Conservation (phyloP, 2,888 invertebrate genomes). For the Hypolimnas misippus region DNA sequence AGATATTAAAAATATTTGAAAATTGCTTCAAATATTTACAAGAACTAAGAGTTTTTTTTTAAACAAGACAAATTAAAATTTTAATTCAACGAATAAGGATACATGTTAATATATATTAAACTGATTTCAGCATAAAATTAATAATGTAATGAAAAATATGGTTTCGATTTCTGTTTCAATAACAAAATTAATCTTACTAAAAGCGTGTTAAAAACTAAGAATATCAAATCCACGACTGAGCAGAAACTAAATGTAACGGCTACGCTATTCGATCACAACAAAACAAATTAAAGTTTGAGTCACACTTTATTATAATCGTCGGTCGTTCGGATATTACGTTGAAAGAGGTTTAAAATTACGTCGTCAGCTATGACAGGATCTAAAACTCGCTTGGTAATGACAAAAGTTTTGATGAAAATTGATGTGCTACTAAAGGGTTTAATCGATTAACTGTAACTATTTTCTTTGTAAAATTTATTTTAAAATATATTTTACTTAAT, state of each 20-base stretch:
- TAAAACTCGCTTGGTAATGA: slow-evolving; percentile 47
- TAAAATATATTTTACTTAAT: slow-evolving; percentile 4
- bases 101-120: too few species aligned
- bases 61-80: too few species aligned
- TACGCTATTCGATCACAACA: neutral
- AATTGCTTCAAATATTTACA: too few species aligned
- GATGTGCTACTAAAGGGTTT: slow-evolving; percentile 17
- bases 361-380: slow-evolving; percentile 27
- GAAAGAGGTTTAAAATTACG: slow-evolving; percentile 14
- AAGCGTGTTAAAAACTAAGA: neutral
- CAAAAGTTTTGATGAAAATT: slow-evolving; percentile 56
- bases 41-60: too few species aligned
- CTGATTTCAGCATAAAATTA: too few species aligned
- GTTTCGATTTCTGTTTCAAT: too few species aligned
- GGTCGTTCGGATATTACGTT: slow-evolving; percentile 4
- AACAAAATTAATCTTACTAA: neutral
- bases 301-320: slow-evolving; percentile 10
- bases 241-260: neutral
- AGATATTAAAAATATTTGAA: too few species aligned
- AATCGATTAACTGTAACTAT: slow-evolving; percentile 29
- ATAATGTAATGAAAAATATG: too few species aligned
- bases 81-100: too few species aligned
- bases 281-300: slow-evolving; percentile 14
- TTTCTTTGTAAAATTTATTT: neutral
- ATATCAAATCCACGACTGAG: neutral